Conservation (phyloP, 2,797 vertebrate species). For the Nothura maculosa region DNA sequence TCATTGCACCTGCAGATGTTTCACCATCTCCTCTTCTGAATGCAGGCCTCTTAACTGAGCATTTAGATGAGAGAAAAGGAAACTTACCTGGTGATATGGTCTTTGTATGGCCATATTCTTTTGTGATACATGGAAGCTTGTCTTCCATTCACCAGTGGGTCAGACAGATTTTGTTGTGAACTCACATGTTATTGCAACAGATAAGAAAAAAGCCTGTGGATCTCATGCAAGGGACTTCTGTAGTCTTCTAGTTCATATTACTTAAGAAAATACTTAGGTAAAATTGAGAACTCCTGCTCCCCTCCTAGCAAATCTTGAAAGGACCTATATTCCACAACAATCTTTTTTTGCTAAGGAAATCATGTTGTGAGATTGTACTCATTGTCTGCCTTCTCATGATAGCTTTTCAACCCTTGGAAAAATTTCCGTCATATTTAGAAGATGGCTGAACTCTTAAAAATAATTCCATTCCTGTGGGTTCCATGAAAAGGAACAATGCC, state of each 20-base stretch:
- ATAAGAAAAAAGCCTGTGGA: not conserved
- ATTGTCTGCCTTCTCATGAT: not conserved
- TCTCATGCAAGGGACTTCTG: not conserved
- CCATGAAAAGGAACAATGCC: not conserved
- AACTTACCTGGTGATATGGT: not conserved
- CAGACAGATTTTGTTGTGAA: not conserved
- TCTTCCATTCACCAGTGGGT: not conserved
- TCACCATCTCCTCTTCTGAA: fast-evolving
- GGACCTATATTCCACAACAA: not conserved
- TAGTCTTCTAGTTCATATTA: not conserved
- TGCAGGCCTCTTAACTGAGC: not conserved
- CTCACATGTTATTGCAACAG: not conserved
- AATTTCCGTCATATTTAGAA: not conserved
- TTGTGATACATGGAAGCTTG: not conserved
- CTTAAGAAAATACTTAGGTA: constrained; percentile 11
- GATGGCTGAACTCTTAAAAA: not conserved
- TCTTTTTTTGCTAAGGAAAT: not conserved
- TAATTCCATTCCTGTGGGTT: not conserved
- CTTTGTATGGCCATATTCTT: not conserved
- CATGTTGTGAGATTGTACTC: not conserved
- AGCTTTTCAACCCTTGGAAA: not conserved
- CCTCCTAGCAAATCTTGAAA: constrained; percentile 11
- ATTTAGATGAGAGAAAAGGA: not conserved
- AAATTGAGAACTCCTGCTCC: not conserved
- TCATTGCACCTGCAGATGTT: not conserved